Evolutionary conservation across 1,140 invertebrate species (phyloP).

Genomic region (Lanistes nyassanus): DNA sequence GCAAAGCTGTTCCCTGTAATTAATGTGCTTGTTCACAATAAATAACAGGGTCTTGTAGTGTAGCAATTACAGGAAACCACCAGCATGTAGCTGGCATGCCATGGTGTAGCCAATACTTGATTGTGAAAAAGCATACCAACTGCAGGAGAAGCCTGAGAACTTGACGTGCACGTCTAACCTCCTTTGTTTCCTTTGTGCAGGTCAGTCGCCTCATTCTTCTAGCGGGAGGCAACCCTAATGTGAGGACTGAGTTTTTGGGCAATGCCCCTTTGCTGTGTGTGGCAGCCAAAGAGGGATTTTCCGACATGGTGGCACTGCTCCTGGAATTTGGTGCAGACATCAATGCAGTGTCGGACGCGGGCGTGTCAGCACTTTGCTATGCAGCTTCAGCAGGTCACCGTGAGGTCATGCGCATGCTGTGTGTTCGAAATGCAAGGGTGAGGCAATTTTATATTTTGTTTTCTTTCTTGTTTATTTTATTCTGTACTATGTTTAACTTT

Average conservation of each 20-base stretch:
- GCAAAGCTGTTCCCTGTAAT: too few species aligned
- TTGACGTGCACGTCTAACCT: too few species aligned
- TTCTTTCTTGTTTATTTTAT: too few species aligned
- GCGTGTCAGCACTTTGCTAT: conserved; percentile 64
- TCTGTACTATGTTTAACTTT: too few species aligned
- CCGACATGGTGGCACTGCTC: conserved; percentile 65
- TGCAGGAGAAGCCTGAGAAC: too few species aligned
- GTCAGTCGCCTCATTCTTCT: conserved; percentile 90
- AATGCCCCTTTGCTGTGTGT: conserved; percentile 88
- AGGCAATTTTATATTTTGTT: conserved; percentile 10
- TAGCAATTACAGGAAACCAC: too few species aligned
- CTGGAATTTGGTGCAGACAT: conserved; percentile 61
- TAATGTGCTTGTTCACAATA: too few species aligned
- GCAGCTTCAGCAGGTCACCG: conserved; percentile 77
- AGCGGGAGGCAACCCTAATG: conserved; percentile 88
- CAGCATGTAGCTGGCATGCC: too few species aligned
- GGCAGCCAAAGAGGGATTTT: conserved; percentile 86
- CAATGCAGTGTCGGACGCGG: conserved; percentile 55
- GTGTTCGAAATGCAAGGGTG: conserved; percentile 77
- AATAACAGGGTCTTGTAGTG: too few species aligned
- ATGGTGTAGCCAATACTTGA: too few species aligned
- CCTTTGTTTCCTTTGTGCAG: conserved; percentile 52
- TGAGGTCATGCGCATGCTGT: conserved; percentile 84
- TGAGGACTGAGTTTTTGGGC: conserved; percentile 79
- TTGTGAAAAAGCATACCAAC: too few species aligned